These are phyloP conservation scores for Protaetia brevitarsis DNA, from an alignment of 1,140 invertebrate genomes.

Conservation along the genomic window DNA sequence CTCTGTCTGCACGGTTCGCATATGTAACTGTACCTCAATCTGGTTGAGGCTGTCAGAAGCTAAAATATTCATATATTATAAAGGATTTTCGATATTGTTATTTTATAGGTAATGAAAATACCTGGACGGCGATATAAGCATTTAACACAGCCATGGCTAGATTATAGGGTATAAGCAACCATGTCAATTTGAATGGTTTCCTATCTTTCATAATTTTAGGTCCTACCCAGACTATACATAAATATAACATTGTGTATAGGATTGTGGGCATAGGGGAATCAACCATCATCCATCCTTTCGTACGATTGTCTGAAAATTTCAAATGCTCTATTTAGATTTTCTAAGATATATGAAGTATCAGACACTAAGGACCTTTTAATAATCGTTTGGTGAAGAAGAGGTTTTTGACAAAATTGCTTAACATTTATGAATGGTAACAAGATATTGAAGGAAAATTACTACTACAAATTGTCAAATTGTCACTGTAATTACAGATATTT, in stretches of 20 bases:
- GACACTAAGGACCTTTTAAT: neutral
- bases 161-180: conserved; percentile 82
- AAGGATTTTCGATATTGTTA: neutral
- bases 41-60: conserved; percentile 70
- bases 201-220: conserved; percentile 81
- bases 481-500: no score
- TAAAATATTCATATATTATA: conserved; percentile 50
- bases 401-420: neutral
- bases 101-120: conserved; percentile 43
- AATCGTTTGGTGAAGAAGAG: neutral
- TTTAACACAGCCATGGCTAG: conserved; percentile 80
- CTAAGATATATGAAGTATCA: no score
- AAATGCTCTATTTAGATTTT: no score
- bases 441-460: no score
- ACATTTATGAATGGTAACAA: neutral
- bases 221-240: conserved; percentile 76
- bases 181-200: conserved; percentile 74
- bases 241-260: conserved; percentile 71
- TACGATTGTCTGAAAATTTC: conserved; percentile 69
- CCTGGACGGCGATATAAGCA: conserved; percentile 78
- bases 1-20: conserved; percentile 85
- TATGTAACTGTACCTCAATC: conserved; percentile 80
- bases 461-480: no score
- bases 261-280: conserved; percentile 77
- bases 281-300: conserved; percentile 83